Conservation (phyloP, 2,113 vertebrate species). For the Nothoprocta pentlandii region DNA sequence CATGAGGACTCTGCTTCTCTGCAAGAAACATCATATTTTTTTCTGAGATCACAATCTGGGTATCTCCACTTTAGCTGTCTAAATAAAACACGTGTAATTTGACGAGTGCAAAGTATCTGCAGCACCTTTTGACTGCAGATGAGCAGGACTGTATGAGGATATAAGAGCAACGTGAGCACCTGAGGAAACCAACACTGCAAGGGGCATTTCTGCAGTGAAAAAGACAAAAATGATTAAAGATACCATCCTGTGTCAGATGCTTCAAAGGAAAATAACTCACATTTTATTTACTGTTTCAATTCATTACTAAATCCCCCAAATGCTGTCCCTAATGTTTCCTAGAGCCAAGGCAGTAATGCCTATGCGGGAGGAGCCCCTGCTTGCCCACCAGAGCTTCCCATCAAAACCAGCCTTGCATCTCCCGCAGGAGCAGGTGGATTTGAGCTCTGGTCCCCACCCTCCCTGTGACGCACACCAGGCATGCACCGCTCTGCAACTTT, state of each 20-base stretch:
- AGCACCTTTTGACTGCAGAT: background rate
- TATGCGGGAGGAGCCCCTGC: background rate
- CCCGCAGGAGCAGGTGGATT: background rate
- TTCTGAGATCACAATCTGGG: background rate
- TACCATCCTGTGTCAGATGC: fast-evolving
- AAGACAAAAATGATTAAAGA: background rate
- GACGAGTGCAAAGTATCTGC: background rate
- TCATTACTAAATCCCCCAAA: background rate
- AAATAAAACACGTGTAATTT: background rate
- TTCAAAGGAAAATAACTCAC: background rate
- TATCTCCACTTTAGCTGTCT: background rate
- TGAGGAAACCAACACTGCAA: background rate
- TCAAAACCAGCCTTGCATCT: background rate
- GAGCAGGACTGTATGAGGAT: background rate
- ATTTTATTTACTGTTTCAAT: background rate
- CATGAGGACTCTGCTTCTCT: background rate
- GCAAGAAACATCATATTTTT: background rate
- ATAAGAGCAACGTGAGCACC: background rate
- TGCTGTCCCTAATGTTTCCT: background rate
- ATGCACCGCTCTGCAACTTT: background rate
- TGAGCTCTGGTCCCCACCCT: background rate
- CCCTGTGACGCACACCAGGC: background rate
- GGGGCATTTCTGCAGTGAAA: background rate
- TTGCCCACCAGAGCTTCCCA: background rate
- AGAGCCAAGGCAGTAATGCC: background rate